Evolutionary conservation across 1,140 invertebrate genomes (phyloP), one percentile per base, ranked within the genome.

Genomic region (Apis florea): DNA sequence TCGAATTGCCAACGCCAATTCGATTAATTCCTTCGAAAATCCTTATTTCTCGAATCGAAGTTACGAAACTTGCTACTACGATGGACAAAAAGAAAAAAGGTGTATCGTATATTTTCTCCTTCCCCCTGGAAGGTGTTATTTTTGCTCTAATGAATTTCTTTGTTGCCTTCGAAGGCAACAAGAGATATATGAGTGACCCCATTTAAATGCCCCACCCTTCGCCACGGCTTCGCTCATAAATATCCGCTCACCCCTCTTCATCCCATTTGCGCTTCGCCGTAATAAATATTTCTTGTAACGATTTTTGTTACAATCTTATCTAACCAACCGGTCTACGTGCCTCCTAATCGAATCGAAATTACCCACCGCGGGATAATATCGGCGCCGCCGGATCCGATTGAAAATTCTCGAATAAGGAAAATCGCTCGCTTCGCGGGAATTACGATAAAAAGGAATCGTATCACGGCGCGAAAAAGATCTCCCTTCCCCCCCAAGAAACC

Each of bases 161-260:
- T 74, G 79, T 74, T 40, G 61, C 24, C 79, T 64, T 58, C 70
- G 21, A 51, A 59, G 51, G 51, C 9, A 80, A 51, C 70, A 26
- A n/a, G 78, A 80, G 72, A 75, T 67, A 53, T 68, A 75, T 68
- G 79, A 56, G 79, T 68, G 71, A 81, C 71, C 79, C 71, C 79
- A 81, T 81, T 81, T 81, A 81, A 81, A 81, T 81, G 72, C 79
- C 72, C 72, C 79, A 81, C 79, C 79, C 79, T 67, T 75, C 53
- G 54, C 15, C 26, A 53, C 24, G 10, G 47, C 63, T 63, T 75
- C 15, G 54, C 79, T 81, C 79, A 75, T 81, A 81, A 81, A 80
- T 80, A 80, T 80, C 61, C 54, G 71, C 79, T 75, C 61, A 47
- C 61, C 71, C 58, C 71, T 64, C 26, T n/a, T n/a, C 51, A 12